Base-by-base conservation (phyloP, 2,797 vertebrate genomes). In the Urocyon cinereoargenteus region DNA sequence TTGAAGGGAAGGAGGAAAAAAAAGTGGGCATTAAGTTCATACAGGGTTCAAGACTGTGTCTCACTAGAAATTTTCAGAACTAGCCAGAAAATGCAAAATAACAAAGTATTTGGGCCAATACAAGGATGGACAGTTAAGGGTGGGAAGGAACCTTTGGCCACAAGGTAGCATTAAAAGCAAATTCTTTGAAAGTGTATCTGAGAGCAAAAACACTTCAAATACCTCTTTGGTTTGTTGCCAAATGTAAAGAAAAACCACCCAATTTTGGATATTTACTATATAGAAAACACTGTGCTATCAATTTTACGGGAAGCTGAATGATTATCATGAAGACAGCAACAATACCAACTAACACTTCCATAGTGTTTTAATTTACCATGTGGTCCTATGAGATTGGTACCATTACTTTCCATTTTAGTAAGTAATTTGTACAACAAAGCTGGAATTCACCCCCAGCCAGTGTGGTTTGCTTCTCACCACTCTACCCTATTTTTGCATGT, bases 161-260 rank as follows among this genome's bases (percentile, higher is more conserved):
- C 5, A 79, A 68, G 7, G 78, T 5, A 90, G 12, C 51, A 83
- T 34, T 81, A 79, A 83, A 96, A 90, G 55, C 73, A 85, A 83
- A 95, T 72, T 94, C 88, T 81, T 22, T 81, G 53, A 93, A 86
- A 95, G 1, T 94, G 79, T 62, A 34, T 24, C 40, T 66, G 36
- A 86, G 0, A 57, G 24, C 78, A 79, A 86, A 86, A 13, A 51
- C 4, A 88, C 6, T 15, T 87, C 53, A 77, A n/a, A 90, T 86
- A 62, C 2, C 62, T 59, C 79, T 92, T 12, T 94, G 95, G 62
- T 55, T 87, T 92, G 55, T 9, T 90, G 66, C n/a, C 84, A 89
- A 86, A 97, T 40, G 2, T 28, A 70, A 79, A 21, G 18, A 66
- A 94, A 88, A 85, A 57, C 10, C 12, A 70, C 24, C 55, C 53